A percentile compares a stretch with the other conserved stretches of the same genome.
These are phyloP conservation scores for Dryadula phaetusa DNA, from an alignment of 2,888 invertebrate genomes.

Conservation along the genomic window DNA sequence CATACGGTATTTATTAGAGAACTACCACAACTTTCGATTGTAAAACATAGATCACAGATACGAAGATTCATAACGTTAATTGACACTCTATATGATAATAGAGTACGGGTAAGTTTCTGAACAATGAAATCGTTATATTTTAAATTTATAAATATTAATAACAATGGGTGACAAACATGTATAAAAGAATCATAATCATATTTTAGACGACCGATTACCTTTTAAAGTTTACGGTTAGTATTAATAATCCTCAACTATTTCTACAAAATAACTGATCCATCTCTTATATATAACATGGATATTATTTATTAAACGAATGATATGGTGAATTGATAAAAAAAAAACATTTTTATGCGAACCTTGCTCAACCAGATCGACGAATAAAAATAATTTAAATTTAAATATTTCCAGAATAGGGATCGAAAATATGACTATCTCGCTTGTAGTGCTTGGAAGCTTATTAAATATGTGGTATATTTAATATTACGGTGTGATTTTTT, in stretches of 20 bases:
- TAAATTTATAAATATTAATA: not conserved
- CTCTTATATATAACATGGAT: too few relatives aligned
- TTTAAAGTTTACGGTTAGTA: not conserved
- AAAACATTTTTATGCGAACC: too few relatives aligned
- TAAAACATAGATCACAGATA: conserved; percentile 92
- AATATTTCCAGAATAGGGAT: too few relatives aligned
- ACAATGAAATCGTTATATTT: not conserved
- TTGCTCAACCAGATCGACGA: too few relatives aligned
- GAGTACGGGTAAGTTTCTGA: conserved; percentile 86
- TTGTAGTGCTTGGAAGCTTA: too few relatives aligned
- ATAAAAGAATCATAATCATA: not conserved
- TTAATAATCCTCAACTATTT: not conserved
- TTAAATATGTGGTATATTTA: too few relatives aligned
- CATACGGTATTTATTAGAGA: conserved; percentile 97
- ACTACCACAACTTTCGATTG: conserved; percentile 91
- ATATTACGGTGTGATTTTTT: not conserved
- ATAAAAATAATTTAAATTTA: too few relatives aligned
- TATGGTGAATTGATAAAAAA: too few relatives aligned
- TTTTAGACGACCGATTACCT: not conserved
- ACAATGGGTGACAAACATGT: not conserved
- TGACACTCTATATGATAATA: conserved; percentile 97
- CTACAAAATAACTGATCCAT: not conserved
- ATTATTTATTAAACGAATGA: too few relatives aligned
- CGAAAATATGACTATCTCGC: too few relatives aligned
- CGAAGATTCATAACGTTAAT: conserved; percentile 98